A percentile compares a stretch with the other conserved stretches of the same genome.
phyloP scores from a whole-genome alignment of 2,113 vertebrate genomes.

The Aythya baeri region DNA sequence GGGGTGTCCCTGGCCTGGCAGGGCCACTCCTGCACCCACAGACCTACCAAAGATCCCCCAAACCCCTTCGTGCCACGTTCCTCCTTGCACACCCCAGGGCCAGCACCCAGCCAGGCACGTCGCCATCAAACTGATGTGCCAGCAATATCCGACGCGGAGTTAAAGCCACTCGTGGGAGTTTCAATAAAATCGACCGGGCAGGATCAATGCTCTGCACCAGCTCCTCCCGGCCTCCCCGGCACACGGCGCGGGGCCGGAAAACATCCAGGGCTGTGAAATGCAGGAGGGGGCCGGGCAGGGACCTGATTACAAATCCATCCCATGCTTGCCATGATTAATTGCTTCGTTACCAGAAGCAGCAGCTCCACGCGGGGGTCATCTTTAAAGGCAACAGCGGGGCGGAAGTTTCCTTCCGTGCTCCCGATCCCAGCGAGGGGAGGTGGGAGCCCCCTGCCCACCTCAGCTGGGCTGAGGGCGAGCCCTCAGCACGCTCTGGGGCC shows the following conservation, averaged over 20 bases:
- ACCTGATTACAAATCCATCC: conserved; percentile 66
- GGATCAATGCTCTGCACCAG: conserved; percentile 56
- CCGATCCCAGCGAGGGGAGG: not conserved
- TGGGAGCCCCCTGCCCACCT: not conserved
- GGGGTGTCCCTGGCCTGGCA: not conserved
- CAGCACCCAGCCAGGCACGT: conserved; percentile 39
- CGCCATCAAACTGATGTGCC: conserved; percentile 63
- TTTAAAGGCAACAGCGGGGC: not conserved
- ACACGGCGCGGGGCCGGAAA: not conserved
- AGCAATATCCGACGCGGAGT: conserved; percentile 62
- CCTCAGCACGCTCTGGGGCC: not conserved
- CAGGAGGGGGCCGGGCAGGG: not conserved
- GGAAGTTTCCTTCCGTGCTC: not conserved
- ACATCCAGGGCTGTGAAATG: not conserved
- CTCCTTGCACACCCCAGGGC: not conserved
- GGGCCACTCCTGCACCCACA: not conserved
- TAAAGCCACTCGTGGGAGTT: conserved; percentile 69
- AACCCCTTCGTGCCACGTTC: not conserved
- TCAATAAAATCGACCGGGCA: conserved; percentile 63
- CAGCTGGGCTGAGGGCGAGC: not conserved
- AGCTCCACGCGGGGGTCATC: conserved; percentile 31
- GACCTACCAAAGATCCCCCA: not conserved
- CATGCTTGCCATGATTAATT: conserved; percentile 63
- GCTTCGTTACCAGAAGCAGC: conserved; percentile 53
- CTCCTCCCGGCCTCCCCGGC: not conserved